phyloP scores from a whole-genome alignment of 2,888 invertebrate species.

The Nymphalis urticae region DNA sequence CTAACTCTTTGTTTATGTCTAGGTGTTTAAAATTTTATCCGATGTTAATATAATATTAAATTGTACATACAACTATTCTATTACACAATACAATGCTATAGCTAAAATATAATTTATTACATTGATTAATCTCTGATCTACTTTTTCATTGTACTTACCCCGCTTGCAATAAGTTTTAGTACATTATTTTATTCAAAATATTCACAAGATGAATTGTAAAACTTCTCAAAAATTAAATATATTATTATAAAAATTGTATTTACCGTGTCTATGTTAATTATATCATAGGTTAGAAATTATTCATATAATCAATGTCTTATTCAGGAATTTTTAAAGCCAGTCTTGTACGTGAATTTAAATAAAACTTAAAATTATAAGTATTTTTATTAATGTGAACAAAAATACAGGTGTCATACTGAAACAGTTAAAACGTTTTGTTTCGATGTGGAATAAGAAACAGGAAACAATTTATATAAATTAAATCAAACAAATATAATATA shows the following conservation, averaged over 20 bases:
- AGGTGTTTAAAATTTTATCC: slow-evolving; percentile 17
- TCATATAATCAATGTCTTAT: background rate
- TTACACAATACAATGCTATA: slow-evolving; percentile 60
- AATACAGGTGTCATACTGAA: slow-evolving; percentile 60
- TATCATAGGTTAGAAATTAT: slow-evolving; percentile 12
- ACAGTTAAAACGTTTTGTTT: slow-evolving; percentile 35
- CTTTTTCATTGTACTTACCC: slow-evolving; percentile 67
- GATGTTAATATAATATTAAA: slow-evolving; percentile 43
- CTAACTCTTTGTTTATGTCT: slow-evolving; percentile 43
- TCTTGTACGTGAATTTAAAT: slow-evolving; percentile 62
- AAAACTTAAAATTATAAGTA: slow-evolving; percentile 73
- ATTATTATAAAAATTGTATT: slow-evolving; percentile 31
- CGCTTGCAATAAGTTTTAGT: slow-evolving; percentile 58
- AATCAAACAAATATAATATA: slow-evolving; percentile 5
- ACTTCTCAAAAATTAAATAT: slow-evolving; percentile 69
- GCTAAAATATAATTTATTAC: slow-evolving; percentile 50
- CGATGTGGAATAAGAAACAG: slow-evolving; percentile 8
- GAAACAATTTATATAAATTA: background rate
- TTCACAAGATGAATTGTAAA: slow-evolving; percentile 67
- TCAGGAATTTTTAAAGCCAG: slow-evolving; percentile 40
- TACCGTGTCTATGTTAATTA: slow-evolving; percentile 4
- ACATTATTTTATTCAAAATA: slow-evolving; percentile 57
- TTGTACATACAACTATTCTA: slow-evolving; percentile 65
- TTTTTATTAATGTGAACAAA: slow-evolving; percentile 71
- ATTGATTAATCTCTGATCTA: slow-evolving; percentile 52